Evolutionary conservation across 2,113 vertebrate species (phyloP).

Genomic region (Drymodes brunneopygia): DNA sequence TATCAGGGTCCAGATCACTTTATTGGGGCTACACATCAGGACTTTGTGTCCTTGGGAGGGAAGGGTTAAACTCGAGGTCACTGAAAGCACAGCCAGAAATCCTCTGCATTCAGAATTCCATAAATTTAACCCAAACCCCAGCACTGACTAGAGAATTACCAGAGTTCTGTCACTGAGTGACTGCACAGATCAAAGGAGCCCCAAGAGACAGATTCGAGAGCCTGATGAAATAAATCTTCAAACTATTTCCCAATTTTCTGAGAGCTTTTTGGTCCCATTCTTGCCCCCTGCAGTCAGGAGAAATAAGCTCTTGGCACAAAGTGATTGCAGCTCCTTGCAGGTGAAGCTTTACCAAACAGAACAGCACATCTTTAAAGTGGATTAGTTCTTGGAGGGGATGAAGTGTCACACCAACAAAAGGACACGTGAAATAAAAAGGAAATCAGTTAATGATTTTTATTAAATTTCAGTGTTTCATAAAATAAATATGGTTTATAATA

Average conservation of each 20-base stretch:
- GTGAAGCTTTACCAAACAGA: neutral
- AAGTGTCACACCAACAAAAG: constrained; percentile 2
- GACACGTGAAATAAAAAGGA: constrained; percentile 47
- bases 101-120: neutral
- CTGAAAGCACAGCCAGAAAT: neutral
- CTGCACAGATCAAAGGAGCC: neutral
- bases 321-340: neutral
- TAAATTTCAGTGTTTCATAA: constrained; percentile 86
- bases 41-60: neutral
- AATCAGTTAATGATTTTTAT: constrained; percentile 79
- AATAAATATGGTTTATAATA: constrained; percentile 85
- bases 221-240: neutral
- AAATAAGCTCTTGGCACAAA: neutral
- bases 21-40: fast-evolving
- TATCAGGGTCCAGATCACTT: too few species aligned
- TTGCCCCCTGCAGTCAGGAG: neutral
- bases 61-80: neutral
- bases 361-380: constrained; percentile 50
- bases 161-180: neutral
- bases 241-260: neutral
- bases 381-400: neutral
- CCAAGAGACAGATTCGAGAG: neutral
- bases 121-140: neutral
- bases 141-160: neutral
- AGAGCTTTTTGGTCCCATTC: neutral